Evolutionary conservation across 2,113 vertebrate species (phyloP), one percentile per base, ranked within the genome.

Genomic region (Sardina pilchardus): DNA sequence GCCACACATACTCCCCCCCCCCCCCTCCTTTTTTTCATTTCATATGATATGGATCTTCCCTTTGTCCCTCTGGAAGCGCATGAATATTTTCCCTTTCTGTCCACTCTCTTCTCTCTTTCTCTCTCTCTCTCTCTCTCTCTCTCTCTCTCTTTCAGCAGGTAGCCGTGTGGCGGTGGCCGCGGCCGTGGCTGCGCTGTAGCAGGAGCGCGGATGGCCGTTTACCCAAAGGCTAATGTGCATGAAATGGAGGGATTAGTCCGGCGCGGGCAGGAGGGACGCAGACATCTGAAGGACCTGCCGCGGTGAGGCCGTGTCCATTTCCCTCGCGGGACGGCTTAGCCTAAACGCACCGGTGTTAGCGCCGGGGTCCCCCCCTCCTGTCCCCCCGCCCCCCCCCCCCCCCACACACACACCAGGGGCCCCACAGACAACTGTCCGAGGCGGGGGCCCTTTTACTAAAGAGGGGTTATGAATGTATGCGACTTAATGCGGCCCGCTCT

Each of bases 401-500:
- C n/a, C n/a, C n/a, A n/a, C n/a, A n/a, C n/a, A n/a, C n/a, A n/a
- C n/a, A n/a, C n/a, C n/a, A n/a, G 43, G 42, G 82, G 85, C 81
- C 71, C 42, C n/a, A 30, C 83, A 82, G 80, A 90, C 83, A 86
- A 88, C 56, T 71, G 45, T 81, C 81, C 87, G 81, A 50, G 88
- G 80, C 88, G 80, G 86, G 75, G 83, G 48, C 86, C 86, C 90
- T 86, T 86, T 91, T 90, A 92, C 93, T 93, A 93, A 94, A 94
- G 85, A 94, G 93, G 93, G 90, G 93, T 93, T 95, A 95, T 95
- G 95, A 95, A 95, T 95, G 94, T 95, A 95, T 95, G 91, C 90
- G 92, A 92, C 91, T 94, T 95, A 93, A 95, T 95, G 94, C 94
- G 92, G 39, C 86, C 89, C 67, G 89, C 88, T 88, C 89, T 90